A percentile compares a stretch with the other conserved stretches of the same genome.
phyloP scores from a whole-genome alignment of 2,113 vertebrate genomes.

The Cavia porcellus region DNA sequence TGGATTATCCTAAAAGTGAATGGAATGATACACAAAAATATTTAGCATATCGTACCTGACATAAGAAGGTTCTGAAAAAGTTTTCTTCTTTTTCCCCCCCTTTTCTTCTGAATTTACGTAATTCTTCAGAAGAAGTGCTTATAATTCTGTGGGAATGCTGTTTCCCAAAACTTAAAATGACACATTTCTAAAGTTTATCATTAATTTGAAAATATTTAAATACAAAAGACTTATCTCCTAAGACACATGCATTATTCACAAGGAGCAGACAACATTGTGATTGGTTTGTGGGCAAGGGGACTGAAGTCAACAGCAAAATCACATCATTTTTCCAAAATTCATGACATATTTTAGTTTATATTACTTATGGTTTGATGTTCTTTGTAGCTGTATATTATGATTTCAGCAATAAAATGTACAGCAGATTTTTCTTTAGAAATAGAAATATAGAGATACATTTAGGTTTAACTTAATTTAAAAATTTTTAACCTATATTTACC shows the following conservation, averaged over 20 bases:
- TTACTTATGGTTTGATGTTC: not conserved
- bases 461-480: not conserved
- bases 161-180: not conserved
- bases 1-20: not conserved
- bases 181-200: not conserved
- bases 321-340: not conserved
- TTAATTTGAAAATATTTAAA: slow-evolving; percentile 13
- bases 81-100: not conserved
- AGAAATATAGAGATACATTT: not conserved
- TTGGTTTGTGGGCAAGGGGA: not conserved
- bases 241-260: not conserved
- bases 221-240: not conserved
- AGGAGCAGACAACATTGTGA: not conserved
- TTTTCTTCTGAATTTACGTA: not conserved
- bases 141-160: not conserved
- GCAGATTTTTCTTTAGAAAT: not conserved
- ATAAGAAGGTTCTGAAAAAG: not conserved
- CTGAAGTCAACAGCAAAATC: not conserved
- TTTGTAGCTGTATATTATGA: not conserved
- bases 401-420: slow-evolving; percentile 1
- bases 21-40: not conserved
- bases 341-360: not conserved
- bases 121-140: not conserved
- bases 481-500: not conserved
- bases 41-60: not conserved